Percentiles rank a stretch among this genome's conserved stretches.
Evolutionary conservation across 2,113 vertebrate species (phyloP).

Genomic region (Aythya baeri): DNA sequence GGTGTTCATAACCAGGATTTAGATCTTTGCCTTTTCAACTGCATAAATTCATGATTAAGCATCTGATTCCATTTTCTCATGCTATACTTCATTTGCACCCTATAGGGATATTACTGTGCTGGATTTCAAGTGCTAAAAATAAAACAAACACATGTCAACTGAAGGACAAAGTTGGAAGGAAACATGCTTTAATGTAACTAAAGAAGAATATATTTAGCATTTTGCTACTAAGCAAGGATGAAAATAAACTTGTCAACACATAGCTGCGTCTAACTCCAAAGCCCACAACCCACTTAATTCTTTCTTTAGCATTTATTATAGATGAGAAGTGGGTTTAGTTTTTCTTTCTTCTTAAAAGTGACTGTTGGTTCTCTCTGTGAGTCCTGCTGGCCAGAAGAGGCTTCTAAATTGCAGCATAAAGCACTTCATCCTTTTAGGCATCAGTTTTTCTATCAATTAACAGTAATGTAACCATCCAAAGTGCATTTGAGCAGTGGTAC

Average conservation of each 20-base stretch:
- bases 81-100: constrained; percentile 13
- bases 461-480: background rate
- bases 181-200: constrained; percentile 58
- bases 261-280: background rate
- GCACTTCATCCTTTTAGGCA: background rate
- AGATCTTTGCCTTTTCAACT: background rate
- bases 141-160: constrained; percentile 56
- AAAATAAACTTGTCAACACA: constrained; percentile 66
- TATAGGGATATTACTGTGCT: constrained; percentile 30
- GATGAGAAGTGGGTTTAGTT: background rate
- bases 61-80: constrained; percentile 2
- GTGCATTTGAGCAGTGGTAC: background rate
- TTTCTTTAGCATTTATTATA: constrained; percentile 2
- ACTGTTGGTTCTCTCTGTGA: background rate
- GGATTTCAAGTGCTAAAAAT: constrained; percentile 59
- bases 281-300: background rate
- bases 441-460: background rate
- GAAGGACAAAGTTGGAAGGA: constrained; percentile 61
- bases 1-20: background rate
- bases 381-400: background rate
- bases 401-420: background rate
- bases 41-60: constrained; percentile 9
- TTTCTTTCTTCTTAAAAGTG: background rate
- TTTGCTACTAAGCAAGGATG: constrained; percentile 63
- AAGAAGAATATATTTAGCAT: constrained; percentile 64